These are phyloP conservation scores for Luehdorfia chinensis DNA, from an alignment of 1,140 invertebrate species.

Conservation along the genomic window DNA sequence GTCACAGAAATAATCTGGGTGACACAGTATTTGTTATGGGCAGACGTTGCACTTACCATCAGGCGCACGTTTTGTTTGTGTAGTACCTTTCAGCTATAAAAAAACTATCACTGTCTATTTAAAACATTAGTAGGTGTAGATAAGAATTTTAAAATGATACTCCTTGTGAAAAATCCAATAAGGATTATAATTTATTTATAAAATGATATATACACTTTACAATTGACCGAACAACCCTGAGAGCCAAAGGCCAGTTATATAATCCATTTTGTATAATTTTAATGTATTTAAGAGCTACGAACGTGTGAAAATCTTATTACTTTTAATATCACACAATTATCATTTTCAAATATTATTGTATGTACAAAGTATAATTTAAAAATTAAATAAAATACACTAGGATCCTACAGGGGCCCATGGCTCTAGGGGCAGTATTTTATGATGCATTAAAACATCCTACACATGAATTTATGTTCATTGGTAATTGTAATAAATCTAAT, in stretches of 20 bases:
- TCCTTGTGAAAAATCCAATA: slow-evolving; percentile 63
- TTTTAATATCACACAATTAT: slow-evolving; percentile 11
- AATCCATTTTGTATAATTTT: slow-evolving; percentile 30
- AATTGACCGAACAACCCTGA: slow-evolving; percentile 62
- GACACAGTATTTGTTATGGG: too few relatives aligned
- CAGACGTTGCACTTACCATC: too few relatives aligned
- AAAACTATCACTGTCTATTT: too few relatives aligned
- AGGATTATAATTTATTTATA: slow-evolving; percentile 74
- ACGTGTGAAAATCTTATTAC: slow-evolving; percentile 13
- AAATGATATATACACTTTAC: slow-evolving; percentile 74
- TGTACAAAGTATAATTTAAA: slow-evolving; percentile 17
- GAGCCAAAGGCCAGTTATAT: slow-evolving; percentile 37
- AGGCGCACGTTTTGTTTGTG: too few relatives aligned
- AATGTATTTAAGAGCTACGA: slow-evolving; percentile 15
- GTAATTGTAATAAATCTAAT: slow-evolving; percentile 57
- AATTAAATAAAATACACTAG: slow-evolving; percentile 22
- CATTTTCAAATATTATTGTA: slow-evolving; percentile 17
- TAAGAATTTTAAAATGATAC: slow-evolving; percentile 58
- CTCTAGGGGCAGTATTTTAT: slow-evolving; percentile 36
- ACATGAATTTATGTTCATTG: slow-evolving; percentile 46
- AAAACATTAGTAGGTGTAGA: too few relatives aligned
- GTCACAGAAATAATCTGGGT: too few relatives aligned
- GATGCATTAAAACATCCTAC: slow-evolving; percentile 48
- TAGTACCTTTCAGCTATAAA: too few relatives aligned
- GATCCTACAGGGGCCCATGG: slow-evolving; percentile 33